Evolutionary conservation across 1,140 invertebrate genomes (phyloP), one percentile per base, ranked within the genome.

Genomic region (Hyles vespertilio): DNA sequence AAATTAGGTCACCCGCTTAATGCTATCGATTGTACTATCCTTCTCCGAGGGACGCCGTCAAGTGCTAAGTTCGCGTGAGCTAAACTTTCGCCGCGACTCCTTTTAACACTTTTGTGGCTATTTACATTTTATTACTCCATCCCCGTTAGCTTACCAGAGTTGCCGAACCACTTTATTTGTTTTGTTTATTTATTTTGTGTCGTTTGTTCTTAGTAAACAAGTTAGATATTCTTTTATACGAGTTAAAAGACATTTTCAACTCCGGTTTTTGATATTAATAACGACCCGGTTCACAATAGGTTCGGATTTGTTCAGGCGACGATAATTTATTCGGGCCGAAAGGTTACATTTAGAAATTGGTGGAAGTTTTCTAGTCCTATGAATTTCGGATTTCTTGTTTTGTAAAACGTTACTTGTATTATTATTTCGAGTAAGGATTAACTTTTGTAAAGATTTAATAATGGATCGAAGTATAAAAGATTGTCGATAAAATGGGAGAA

Each of bases 71-170:
- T 78, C 72, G 72, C 72, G 70, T 69, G 72, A 76, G 72, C 65
- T 72, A 70, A 78, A 78, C 73, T 80, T 78, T 73, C 66, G 66
- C 68, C 67, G 65, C 67, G 68, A 66, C 69, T 75, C 70, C 72
- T 74, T 77, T 77, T 72, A 79, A 77, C 76, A 76, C 74, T 81
- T 75, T 69, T 70, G 61, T 70, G 68, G 69, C 74, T 75, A 77
- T 79, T 77, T 77, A 75, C 76, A 81, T 81, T 81, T 79, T 79
- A 79, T 79, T 75, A 59, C 68, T 62, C 63, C 59, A 59, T 59
- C 58, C 50, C 58, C 55, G 68, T 60, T 53, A 60, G 59, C 58
- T 58, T 53, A 56, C 57, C 56, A 59, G 60, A 68, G 55, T 61
- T 66, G 61, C 62, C 59, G 57, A 69, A 72, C 70, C 64, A 65